phyloP scores from a whole-genome alignment of 2,888 invertebrate species.

The Dicyrtoma fusca region DNA sequence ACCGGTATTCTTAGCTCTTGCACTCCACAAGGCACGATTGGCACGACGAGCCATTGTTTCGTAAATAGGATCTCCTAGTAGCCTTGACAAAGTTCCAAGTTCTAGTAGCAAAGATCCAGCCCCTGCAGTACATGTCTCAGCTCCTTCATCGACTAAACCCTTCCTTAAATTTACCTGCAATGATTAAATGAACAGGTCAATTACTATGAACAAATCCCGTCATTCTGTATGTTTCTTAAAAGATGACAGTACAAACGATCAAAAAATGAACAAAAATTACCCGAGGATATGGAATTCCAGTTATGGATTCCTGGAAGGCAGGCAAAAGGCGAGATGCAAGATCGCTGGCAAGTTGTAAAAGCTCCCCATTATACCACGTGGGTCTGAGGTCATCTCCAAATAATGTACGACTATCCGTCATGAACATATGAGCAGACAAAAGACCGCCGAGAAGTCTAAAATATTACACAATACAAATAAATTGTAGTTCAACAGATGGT shows the following conservation, averaged over 20 bases:
- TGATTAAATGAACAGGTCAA: slow-evolving; percentile 4
- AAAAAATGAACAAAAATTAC: slow-evolving; percentile 51
- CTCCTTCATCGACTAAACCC: slow-evolving; percentile 63
- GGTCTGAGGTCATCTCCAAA: slow-evolving; percentile 63
- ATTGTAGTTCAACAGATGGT: too few species aligned
- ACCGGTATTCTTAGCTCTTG: slow-evolving; percentile 65
- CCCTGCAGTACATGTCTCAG: slow-evolving; percentile 68
- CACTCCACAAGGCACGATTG: slow-evolving; percentile 64
- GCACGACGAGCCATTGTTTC: slow-evolving; percentile 66
- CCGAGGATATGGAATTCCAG: slow-evolving; percentile 65
- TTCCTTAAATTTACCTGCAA: slow-evolving; percentile 64
- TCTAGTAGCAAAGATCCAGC: slow-evolving; percentile 68
- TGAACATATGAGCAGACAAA: slow-evolving; percentile 68
- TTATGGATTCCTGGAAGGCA: slow-evolving; percentile 66
- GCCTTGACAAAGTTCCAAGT: slow-evolving; percentile 66
- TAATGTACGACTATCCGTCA: slow-evolving; percentile 63
- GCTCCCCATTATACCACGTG: slow-evolving; percentile 64
- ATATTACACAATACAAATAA: neutral
- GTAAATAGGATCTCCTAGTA: slow-evolving; percentile 66
- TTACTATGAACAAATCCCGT: too few species aligned
- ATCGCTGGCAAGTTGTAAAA: slow-evolving; percentile 67
- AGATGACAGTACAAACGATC: neutral
- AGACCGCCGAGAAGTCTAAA: slow-evolving; percentile 65
- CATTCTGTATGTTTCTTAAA: too few species aligned
- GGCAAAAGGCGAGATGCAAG: slow-evolving; percentile 65